These are phyloP conservation scores for Bubo scandiacus DNA, from an alignment of 2,113 vertebrate genomes.

Conservation along the genomic window DNA sequence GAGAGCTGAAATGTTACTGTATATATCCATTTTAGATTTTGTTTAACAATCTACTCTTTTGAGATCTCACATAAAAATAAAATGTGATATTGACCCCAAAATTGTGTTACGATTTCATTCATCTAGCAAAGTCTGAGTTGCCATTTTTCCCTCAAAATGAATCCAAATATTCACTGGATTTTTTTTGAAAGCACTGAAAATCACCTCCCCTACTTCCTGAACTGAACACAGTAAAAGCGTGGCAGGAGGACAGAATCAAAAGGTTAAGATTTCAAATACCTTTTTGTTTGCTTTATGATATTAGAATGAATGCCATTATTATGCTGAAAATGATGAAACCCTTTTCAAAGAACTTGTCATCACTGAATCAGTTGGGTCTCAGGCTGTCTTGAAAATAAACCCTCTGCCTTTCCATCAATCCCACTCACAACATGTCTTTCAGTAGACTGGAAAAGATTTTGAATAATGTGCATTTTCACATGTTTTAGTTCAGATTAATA, in stretches of 20 bases:
- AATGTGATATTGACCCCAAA: neutral
- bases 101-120: neutral
- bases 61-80: neutral
- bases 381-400: constrained; percentile 38
- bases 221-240: neutral
- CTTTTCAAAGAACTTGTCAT: constrained; percentile 39
- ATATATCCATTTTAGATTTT: neutral
- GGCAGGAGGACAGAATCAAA: neutral
- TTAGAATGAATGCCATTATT: constrained; percentile 23
- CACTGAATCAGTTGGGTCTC: neutral
- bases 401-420: constrained; percentile 32
- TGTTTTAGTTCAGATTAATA: constrained; percentile 42
- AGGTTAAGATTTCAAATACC: constrained; percentile 19
- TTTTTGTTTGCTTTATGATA: constrained; percentile 10
- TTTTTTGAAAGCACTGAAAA: neutral
- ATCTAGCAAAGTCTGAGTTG: neutral
- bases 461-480: constrained; percentile 51
- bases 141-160: neutral
- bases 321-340: neutral
- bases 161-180: neutral
- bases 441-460: constrained; percentile 23
- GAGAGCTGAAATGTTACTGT: neutral
- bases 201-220: neutral
- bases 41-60: neutral
- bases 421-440: constrained; percentile 3